These are phyloP conservation scores for Semaprochilodus insignis DNA, from an alignment of 2,797 vertebrate genomes.

Conservation along the genomic window DNA sequence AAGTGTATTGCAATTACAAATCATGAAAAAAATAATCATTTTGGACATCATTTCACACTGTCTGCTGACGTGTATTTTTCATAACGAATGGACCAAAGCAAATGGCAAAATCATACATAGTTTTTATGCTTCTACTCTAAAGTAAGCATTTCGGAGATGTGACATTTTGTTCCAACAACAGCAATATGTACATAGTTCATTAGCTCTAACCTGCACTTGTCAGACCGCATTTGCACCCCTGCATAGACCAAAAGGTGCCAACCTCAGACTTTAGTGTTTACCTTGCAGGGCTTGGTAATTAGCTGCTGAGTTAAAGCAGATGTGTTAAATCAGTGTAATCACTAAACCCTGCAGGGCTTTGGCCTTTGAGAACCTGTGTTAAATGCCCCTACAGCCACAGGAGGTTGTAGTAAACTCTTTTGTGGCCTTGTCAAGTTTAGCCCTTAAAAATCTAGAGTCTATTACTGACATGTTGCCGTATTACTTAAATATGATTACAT, in stretches of 20 bases:
- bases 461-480: background rate
- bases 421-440: background rate
- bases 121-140: too few relatives aligned
- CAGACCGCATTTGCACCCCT: too few relatives aligned
- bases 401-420: background rate
- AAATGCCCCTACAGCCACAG: background rate
- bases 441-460: background rate
- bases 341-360: slow-evolving; percentile 53
- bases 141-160: too few relatives aligned
- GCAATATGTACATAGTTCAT: too few relatives aligned
- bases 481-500: background rate
- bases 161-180: too few relatives aligned
- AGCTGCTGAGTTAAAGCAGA: slow-evolving; percentile 8
- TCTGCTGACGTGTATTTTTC: too few relatives aligned
- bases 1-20: too few relatives aligned
- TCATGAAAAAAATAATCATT: too few relatives aligned
- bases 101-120: too few relatives aligned
- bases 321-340: background rate
- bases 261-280: background rate
- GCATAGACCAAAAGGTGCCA: background rate
- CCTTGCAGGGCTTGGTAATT: background rate
- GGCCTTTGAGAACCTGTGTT: background rate
- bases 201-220: too few relatives aligned
- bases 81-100: too few relatives aligned
- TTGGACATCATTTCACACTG: too few relatives aligned